These are phyloP conservation scores for Varanus komodoensis DNA, from an alignment of 2,113 vertebrate species.

Conservation along the genomic window DNA sequence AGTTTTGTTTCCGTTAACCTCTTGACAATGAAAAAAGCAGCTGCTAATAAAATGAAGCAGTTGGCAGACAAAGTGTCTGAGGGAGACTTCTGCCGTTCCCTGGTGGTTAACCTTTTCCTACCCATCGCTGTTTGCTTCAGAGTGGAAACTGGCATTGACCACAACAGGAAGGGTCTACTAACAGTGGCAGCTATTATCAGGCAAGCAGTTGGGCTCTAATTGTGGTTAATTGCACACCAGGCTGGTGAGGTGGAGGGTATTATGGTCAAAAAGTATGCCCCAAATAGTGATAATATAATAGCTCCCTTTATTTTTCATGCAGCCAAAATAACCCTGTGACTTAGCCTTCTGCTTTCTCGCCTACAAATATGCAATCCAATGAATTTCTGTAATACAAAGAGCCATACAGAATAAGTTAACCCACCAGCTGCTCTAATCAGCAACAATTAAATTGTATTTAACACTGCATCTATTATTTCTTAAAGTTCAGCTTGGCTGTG, in stretches of 20 bases:
- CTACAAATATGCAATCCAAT: conserved; percentile 70
- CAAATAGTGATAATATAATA: conserved; percentile 69
- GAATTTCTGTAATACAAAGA: conserved; percentile 70
- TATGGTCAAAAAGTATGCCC: conserved; percentile 66
- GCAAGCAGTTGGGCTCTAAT: conserved; percentile 63
- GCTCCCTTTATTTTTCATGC: conserved; percentile 66
- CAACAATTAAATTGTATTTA: conserved; percentile 66
- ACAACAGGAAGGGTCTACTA: conserved; percentile 40
- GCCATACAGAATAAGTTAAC: conserved; percentile 69
- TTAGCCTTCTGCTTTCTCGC: conserved; percentile 62
- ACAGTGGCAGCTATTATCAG: conserved; percentile 56
- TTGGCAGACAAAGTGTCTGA: conserved; percentile 78
- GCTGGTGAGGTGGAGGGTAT: conserved; percentile 60
- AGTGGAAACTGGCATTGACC: conserved; percentile 53
- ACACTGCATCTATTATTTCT: conserved; percentile 65
- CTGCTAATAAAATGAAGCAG: conserved; percentile 76
- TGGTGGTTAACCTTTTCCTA: conserved; percentile 74
- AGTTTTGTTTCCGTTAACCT: conserved; percentile 76
- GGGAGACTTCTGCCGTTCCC: conserved; percentile 64
- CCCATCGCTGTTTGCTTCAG: conserved; percentile 44
- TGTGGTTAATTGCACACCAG: conserved; percentile 65
- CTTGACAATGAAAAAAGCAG: conserved; percentile 77
- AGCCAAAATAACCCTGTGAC: conserved; percentile 68
- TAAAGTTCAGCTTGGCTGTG: conserved; percentile 70
- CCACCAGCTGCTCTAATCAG: conserved; percentile 65